Conservation (phyloP, 2,113 vertebrate genomes). For the Erpornis zantholeuca region DNA sequence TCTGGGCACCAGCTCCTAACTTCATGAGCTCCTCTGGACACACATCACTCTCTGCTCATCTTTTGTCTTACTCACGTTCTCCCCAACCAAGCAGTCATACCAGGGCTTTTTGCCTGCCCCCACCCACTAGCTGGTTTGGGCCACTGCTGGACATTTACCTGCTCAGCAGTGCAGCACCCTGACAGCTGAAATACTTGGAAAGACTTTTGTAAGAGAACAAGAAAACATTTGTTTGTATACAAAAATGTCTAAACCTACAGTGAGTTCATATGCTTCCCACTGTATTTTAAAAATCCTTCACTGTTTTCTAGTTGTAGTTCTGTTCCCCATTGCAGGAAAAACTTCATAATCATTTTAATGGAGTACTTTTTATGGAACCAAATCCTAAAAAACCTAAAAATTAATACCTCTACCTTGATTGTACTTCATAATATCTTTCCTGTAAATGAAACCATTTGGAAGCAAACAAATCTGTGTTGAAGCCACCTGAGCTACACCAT, state of each 20-base stretch:
- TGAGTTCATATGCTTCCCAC: not conserved
- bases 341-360: not conserved
- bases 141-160: not conserved
- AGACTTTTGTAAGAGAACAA: not conserved
- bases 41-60: not conserved
- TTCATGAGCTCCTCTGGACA: not conserved
- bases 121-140: accelerated
- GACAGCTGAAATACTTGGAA: not conserved
- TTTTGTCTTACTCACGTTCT: not conserved
- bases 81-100: not conserved
- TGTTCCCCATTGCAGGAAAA: not conserved
- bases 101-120: not conserved
- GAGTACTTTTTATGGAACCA: not conserved
- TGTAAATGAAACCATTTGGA: not conserved
- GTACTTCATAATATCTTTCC: not conserved
- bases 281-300: not conserved
- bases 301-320: not conserved
- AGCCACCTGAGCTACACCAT: not conserved
- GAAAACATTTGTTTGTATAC: not conserved
- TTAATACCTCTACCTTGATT: not conserved
- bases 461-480: not conserved
- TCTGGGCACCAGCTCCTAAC: not conserved
- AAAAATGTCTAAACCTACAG: not conserved
- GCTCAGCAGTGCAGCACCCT: not conserved
- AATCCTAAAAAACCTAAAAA: not conserved